Conservation (phyloP, 2,888 invertebrate species). For the Syritta pipiens region DNA sequence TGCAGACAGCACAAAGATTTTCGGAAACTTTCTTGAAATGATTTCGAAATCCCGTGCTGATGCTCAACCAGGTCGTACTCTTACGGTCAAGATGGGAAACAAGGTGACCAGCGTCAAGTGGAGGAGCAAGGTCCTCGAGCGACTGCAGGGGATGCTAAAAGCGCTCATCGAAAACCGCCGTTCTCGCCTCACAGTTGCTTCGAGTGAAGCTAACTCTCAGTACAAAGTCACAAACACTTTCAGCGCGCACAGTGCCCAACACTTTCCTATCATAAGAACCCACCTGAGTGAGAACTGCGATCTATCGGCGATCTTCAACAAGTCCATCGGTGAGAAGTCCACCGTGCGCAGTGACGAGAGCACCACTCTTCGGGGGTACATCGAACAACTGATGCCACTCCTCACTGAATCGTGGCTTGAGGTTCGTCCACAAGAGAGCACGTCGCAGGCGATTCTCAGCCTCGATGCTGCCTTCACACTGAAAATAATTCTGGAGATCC, state of each 20-base stretch:
- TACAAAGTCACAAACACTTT: conserved; percentile 65
- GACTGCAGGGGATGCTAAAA: conserved; percentile 84
- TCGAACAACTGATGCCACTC: conserved; percentile 86
- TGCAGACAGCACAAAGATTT: conserved; percentile 84
- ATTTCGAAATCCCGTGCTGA: conserved; percentile 87
- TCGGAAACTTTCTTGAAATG: conserved; percentile 90
- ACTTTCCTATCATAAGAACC: conserved; percentile 69
- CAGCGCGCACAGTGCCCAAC: conserved; percentile 67
- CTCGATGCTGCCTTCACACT: conserved; percentile 84
- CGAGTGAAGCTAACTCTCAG: conserved; percentile 73
- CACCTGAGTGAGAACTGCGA: conserved; percentile 77
- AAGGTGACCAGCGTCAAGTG: conserved; percentile 88
- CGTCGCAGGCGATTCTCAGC: conserved; percentile 78
- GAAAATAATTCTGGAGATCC: conserved; percentile 83
- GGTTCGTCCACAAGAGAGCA: conserved; percentile 81
- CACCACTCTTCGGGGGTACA: conserved; percentile 82
- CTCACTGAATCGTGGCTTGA: conserved; percentile 92
- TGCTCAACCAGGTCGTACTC: conserved; percentile 83
- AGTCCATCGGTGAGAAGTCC: conserved; percentile 76
- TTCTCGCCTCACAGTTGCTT: conserved; percentile 15
- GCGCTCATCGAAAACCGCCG: conserved; percentile 74
- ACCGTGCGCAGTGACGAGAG: conserved; percentile 76
- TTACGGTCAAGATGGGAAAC: conserved; percentile 85
- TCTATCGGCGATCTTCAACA: conserved; percentile 79
- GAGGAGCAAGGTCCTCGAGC: conserved; percentile 87